Conservation (phyloP, 2,888 invertebrate genomes). For the Phyto melanocephala region DNA sequence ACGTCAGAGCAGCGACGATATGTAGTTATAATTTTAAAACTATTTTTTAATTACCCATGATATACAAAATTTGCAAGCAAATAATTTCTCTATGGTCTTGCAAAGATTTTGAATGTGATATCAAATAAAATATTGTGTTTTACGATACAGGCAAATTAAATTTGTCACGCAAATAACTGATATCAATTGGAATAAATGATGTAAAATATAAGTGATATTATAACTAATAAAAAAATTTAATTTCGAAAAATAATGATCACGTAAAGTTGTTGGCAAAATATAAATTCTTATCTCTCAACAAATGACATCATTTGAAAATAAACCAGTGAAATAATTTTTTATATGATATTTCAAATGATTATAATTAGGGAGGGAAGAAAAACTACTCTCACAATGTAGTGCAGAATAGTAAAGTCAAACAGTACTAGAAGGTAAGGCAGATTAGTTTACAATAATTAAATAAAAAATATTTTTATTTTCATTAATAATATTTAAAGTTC, state of each 20-base stretch:
- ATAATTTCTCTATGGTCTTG: no score
- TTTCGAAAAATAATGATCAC: not conserved
- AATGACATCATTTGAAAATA: constrained; percentile 12
- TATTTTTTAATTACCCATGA: no score
- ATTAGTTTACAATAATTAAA: no score
- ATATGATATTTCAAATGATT: not conserved
- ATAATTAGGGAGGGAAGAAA: not conserved
- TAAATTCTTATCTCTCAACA: not conserved
- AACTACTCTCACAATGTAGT: not conserved
- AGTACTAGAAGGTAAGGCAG: no score
- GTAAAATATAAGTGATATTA: not conserved
- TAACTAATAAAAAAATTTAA: not conserved
- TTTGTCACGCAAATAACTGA: not conserved
- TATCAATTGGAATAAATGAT: not conserved
- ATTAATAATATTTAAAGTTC: no score
- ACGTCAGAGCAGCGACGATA: no score
- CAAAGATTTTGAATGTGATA: no score
- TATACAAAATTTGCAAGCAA: no score
- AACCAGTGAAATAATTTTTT: not conserved
- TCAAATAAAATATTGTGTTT: no score
- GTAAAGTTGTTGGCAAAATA: not conserved
- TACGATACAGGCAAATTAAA: not conserved
- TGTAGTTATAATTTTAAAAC: no score
- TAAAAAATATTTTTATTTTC: no score
- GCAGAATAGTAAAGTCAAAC: no score